Evolutionary conservation across 2,888 invertebrate species (phyloP).

Genomic region (Lasius fuliginosus): DNA sequence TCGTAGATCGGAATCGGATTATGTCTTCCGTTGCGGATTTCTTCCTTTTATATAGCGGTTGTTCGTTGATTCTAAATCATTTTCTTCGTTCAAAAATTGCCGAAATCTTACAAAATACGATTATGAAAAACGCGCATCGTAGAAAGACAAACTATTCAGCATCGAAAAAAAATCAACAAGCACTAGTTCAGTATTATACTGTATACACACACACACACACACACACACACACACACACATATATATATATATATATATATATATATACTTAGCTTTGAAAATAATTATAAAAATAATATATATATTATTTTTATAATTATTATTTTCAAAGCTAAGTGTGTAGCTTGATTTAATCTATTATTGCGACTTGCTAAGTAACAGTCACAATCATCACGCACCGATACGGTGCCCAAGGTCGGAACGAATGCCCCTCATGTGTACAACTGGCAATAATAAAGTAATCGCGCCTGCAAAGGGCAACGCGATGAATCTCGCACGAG

Average conservation of each 20-base stretch:
- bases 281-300: too few relatives aligned
- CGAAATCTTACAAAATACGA: constrained; percentile 8
- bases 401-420: constrained; percentile 32
- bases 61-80: constrained; percentile 25
- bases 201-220: too few relatives aligned
- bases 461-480: constrained; percentile 62
- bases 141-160: background rate
- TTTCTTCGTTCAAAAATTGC: constrained; percentile 16
- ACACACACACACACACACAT: too few relatives aligned
- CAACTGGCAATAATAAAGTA: constrained; percentile 73
- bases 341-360: background rate
- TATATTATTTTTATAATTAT: background rate
- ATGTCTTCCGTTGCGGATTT: constrained; percentile 45
- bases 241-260: background rate
- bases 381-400: background rate
- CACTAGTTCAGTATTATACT: background rate
- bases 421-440: constrained; percentile 44
- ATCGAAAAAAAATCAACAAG: background rate
- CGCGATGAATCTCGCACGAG: constrained; percentile 70
- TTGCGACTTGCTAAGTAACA: background rate
- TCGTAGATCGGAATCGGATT: constrained; percentile 60
- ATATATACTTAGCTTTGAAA: background rate
- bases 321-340: background rate
- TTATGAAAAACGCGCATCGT: background rate
- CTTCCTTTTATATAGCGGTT: constrained; percentile 29